These are phyloP conservation scores for Crotalus helleri DNA, from an alignment of 2,113 vertebrate species.

Conservation along the genomic window DNA sequence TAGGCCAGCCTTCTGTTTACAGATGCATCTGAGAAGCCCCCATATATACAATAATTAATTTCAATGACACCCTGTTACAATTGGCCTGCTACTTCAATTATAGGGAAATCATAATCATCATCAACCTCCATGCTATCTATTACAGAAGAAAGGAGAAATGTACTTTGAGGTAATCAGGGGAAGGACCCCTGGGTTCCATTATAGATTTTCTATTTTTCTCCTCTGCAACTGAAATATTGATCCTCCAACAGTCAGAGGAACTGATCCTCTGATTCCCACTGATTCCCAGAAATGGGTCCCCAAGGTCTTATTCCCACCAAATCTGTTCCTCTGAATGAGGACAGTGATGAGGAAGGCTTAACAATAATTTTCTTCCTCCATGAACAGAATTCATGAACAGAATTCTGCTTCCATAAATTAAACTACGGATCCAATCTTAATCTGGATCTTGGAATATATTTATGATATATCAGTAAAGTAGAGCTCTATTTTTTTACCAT, in stretches of 20 bases:
- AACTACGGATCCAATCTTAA: neutral
- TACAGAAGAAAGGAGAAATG: neutral
- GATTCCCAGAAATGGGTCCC: neutral
- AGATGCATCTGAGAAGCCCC: neutral
- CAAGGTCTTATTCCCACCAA: neutral
- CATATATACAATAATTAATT: neutral
- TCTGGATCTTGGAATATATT: conserved; percentile 41
- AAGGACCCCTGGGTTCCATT: neutral
- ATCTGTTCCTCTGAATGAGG: neutral
- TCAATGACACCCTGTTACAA: neutral
- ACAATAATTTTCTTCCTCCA: neutral
- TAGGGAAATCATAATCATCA: neutral
- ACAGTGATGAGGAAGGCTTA: neutral
- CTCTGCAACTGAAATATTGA: neutral
- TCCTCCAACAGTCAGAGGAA: neutral
- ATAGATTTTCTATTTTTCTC: neutral
- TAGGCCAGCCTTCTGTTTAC: neutral
- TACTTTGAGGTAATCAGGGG: neutral
- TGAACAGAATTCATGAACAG: neutral
- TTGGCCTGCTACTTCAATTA: neutral
- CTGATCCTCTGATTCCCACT: neutral
- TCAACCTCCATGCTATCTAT: neutral
- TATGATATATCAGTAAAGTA: conserved; percentile 21
- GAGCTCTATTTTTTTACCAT: conserved; percentile 48
- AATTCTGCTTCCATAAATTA: neutral